These are phyloP conservation scores for Orchesella flavescens DNA, from an alignment of 2,888 invertebrate species.

Conservation along the genomic window DNA sequence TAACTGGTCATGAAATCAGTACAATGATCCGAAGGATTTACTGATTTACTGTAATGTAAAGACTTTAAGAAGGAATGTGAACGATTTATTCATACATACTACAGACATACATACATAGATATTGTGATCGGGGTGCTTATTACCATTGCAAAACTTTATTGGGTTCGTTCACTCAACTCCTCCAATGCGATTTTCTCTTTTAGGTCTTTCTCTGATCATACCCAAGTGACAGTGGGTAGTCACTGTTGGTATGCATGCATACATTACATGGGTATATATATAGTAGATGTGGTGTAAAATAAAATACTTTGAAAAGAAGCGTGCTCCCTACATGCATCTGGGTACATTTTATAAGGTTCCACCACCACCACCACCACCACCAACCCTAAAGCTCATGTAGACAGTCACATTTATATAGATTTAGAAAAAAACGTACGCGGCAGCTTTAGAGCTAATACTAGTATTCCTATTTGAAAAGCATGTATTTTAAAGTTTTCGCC, in stretches of 20 bases:
- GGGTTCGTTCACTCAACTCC: conserved; percentile 11
- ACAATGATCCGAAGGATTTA: conserved; percentile 34
- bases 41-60: conserved; percentile 45
- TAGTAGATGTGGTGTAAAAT: background rate
- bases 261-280: too few species aligned
- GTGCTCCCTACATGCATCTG: background rate
- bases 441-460: background rate
- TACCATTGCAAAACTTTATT: conserved; percentile 46
- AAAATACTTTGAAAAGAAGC: background rate
- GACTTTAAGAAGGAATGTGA: conserved; percentile 39
- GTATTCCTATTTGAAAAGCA: background rate
- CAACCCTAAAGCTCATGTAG: too few species aligned
- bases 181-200: conserved; percentile 2
- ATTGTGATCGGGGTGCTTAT: conserved; percentile 6
- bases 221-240: background rate
- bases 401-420: background rate
- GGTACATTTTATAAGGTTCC: too few species aligned
- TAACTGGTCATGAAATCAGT: conserved; percentile 42
- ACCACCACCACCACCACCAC: too few species aligned
- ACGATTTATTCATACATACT: conserved; percentile 45
- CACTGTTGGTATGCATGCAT: too few species aligned
- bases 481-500: conserved; percentile 1
- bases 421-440: background rate
- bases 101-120: conserved; percentile 8
- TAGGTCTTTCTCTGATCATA: conserved; percentile 4